phyloP scores from a whole-genome alignment of 2,113 vertebrate species.

The Ibidorhyncha struthersii region DNA sequence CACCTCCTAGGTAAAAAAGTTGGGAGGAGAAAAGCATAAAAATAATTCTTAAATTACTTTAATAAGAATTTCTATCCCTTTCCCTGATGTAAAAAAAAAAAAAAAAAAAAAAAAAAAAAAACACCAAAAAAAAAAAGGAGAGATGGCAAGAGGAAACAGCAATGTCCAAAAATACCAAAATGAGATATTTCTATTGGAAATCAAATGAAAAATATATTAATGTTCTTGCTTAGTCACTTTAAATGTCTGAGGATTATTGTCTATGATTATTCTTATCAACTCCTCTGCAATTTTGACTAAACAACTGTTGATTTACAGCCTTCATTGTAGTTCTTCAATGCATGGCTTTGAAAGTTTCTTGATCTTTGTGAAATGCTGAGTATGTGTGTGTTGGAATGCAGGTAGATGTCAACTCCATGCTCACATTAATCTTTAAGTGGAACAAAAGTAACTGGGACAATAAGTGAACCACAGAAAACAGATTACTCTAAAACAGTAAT shows the following conservation, averaged over 20 bases:
- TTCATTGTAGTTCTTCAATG: neutral
- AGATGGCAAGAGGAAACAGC: neutral
- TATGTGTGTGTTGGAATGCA: neutral
- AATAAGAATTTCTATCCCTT: neutral
- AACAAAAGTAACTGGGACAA: neutral
- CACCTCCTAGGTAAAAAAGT: neutral
- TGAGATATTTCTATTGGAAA: neutral
- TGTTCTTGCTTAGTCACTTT: neutral
- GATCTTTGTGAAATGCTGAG: neutral
- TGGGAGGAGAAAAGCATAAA: neutral
- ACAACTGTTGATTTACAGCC: neutral
- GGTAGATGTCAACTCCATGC: neutral
- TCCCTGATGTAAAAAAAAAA: neutral
- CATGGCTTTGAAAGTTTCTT: neutral
- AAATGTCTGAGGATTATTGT: neutral
- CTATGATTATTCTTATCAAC: neutral
- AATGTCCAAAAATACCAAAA: neutral
- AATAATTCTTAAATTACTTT: neutral
- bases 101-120: neutral
- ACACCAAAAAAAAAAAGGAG: neutral
- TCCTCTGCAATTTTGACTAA: neutral
- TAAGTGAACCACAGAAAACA: neutral
- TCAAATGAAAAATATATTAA: neutral
- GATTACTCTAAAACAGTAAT: neutral
- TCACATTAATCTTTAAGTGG: neutral